phyloP scores from a whole-genome alignment of 2,113 vertebrate genomes.

The Pelecanoides urinatrix region DNA sequence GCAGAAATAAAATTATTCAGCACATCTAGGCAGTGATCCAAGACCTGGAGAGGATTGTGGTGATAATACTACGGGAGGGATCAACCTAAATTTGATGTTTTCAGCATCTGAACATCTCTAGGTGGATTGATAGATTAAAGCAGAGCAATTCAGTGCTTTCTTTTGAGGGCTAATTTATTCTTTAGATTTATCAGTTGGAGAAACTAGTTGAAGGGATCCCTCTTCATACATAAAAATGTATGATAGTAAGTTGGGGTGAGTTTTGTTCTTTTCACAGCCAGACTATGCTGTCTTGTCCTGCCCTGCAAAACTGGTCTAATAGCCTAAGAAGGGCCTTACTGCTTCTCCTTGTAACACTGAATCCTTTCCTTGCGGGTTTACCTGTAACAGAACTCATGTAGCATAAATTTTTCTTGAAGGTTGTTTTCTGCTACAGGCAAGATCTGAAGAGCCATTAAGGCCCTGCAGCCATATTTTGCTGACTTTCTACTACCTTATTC shows the following conservation, averaged over 20 bases:
- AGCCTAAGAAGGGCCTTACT: background rate
- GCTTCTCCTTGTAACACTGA: background rate
- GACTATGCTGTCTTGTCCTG: background rate
- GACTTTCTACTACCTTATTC: background rate
- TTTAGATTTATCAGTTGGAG: background rate
- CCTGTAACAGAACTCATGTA: background rate
- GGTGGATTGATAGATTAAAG: background rate
- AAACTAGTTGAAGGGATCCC: background rate
- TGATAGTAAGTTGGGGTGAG: background rate
- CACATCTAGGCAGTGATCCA: background rate
- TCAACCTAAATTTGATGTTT: background rate
- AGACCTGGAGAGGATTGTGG: background rate
- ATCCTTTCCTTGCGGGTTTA: background rate
- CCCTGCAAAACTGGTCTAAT: background rate
- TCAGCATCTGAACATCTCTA: background rate
- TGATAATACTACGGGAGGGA: background rate
- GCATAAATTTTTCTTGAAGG: background rate
- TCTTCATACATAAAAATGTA: background rate
- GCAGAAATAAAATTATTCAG: constrained; percentile 2
- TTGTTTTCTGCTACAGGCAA: background rate
- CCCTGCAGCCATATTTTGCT: background rate
- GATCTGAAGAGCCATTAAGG: background rate
- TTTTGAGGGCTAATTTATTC: background rate
- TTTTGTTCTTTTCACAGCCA: background rate
- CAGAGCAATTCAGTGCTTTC: background rate